Evolutionary conservation across 2,888 invertebrate species (phyloP).

Genomic region (Thumatha senex): DNA sequence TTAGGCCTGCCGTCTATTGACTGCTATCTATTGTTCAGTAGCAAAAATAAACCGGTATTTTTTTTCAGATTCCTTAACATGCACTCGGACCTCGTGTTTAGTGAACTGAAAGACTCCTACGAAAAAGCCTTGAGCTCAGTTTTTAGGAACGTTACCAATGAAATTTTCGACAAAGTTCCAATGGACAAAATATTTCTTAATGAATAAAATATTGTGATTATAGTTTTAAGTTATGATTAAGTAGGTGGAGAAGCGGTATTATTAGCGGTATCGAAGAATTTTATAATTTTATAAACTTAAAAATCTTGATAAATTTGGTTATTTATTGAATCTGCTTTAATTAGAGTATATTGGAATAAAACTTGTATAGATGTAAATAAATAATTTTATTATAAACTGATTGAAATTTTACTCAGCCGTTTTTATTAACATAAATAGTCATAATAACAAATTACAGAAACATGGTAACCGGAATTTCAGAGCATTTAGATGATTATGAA

Average conservation of each 20-base stretch:
- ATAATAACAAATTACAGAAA: not conserved
- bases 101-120: slow-evolving; percentile 86
- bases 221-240: not conserved
- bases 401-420: slow-evolving; percentile 27
- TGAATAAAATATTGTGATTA: slow-evolving; percentile 38
- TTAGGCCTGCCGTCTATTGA: too few relatives aligned
- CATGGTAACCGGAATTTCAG: not conserved
- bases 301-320: slow-evolving; percentile 30
- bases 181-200: slow-evolving; percentile 85
- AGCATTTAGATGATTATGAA: not conserved
- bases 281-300: not conserved
- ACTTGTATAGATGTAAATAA: slow-evolving; percentile 24
- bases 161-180: slow-evolving; percentile 87
- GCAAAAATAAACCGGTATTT: not conserved
- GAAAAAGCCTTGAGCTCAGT: slow-evolving; percentile 86
- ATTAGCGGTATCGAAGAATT: too few relatives aligned
- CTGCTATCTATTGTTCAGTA: slow-evolving; percentile 4
- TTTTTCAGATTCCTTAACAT: slow-evolving; percentile 85
- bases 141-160: slow-evolving; percentile 86
- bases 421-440: not conserved
- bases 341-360: slow-evolving; percentile 45
- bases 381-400: slow-evolving; percentile 14
- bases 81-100: slow-evolving; percentile 86
- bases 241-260: too few relatives aligned
- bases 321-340: slow-evolving; percentile 74